Base-by-base conservation (phyloP, 2,113 vertebrate genomes). In the Leuciscus idus region DNA sequence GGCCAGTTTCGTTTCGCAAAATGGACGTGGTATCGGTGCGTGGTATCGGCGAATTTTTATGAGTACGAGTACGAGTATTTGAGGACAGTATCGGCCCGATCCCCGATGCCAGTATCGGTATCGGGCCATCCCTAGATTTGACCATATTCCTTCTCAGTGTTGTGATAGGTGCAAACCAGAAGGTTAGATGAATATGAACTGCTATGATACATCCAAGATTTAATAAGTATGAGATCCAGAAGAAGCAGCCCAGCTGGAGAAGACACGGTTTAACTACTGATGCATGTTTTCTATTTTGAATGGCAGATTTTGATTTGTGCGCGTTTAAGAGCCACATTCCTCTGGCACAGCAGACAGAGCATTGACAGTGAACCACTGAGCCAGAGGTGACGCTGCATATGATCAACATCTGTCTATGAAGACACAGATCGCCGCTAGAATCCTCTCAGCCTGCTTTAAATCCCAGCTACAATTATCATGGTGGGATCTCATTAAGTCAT, bases 321-420 rank as follows among this genome's bases (percentile, higher is more conserved):
- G 70, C 4, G 72, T 50, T 70, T 66, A 73, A 64, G 50, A 64
- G 19, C 17, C n/a, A 15, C 74, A 80, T 84, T 80, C 87, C 81
- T 75, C 66, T 75, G 75, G 39, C 76, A 43, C 55, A 33, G 26
- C 7, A 9, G 26, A 19, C 7, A 8, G 26, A 21, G 28, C 13
- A 48, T 12, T 77, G 81, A 15, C 19, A 62, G 26, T 79, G 50
- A 39, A 61, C 33, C 80, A 62, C 17, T 26, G 46, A 82, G 75
- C 66, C 84, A 66, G 26, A 57, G 48, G 81, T 12, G 33, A 55
- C 46, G 15, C 43, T 57, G 76, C 81, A 17, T 79, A 66, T 21
- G 74, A 62, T 81, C 46, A 62, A 79, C 19, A 30, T 90, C 82
- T 87, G 89, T 84, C 87, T 85, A 72, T 82, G 84, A 86, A 86